Percentiles rank a stretch among this genome's conserved stretches.
phyloP scores from a whole-genome alignment of 2,888 invertebrate species.

The Rugalucina vietnamica region DNA sequence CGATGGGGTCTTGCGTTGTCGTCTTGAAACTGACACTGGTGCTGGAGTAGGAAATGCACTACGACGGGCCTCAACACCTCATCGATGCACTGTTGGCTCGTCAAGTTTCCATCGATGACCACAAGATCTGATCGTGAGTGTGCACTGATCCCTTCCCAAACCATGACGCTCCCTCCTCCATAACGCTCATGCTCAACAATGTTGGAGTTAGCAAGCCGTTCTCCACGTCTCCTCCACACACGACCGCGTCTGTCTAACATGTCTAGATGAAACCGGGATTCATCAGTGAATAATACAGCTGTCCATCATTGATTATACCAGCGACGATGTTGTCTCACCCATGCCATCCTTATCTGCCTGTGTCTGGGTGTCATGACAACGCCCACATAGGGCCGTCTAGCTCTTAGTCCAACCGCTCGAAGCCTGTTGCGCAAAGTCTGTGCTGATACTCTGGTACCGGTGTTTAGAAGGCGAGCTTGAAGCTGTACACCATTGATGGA shows the following conservation, averaged over 20 bases:
- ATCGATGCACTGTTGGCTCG: background rate
- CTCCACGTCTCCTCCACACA: slow-evolving; percentile 1
- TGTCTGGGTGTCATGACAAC: too few relatives aligned
- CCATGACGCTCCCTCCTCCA: background rate
- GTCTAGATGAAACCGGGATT: background rate
- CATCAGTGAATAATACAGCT: background rate
- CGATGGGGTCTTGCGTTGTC: background rate
- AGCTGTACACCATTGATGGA: too few relatives aligned
- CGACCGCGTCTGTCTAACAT: background rate
- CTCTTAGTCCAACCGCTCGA: too few relatives aligned
- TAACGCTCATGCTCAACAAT: background rate
- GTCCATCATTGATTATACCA: background rate
- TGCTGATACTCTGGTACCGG: too few relatives aligned
- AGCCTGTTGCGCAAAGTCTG: too few relatives aligned
- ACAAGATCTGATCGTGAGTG: background rate
- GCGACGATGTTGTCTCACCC: background rate
- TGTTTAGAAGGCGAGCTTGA: too few relatives aligned
- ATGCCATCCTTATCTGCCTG: too few relatives aligned
- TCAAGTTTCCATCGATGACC: background rate
- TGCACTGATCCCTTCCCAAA: background rate
- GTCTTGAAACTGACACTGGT: background rate
- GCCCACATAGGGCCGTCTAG: too few relatives aligned
- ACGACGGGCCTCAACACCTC: background rate
- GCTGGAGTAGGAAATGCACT: background rate
- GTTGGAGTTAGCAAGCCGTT: background rate